These are phyloP conservation scores for Syritta pipiens DNA, from an alignment of 2,888 invertebrate species.

Conservation along the genomic window DNA sequence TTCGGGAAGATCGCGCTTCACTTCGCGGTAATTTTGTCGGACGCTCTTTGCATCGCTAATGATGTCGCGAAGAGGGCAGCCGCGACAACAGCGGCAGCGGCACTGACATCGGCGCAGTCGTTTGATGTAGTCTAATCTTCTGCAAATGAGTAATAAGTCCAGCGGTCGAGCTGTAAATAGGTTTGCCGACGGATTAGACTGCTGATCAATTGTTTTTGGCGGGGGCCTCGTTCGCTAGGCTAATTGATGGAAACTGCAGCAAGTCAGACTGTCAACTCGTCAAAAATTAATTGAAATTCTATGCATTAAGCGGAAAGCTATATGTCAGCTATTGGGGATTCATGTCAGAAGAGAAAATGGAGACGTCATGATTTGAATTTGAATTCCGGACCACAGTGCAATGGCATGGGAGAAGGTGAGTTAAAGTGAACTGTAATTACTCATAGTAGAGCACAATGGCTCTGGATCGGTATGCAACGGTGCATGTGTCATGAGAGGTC, in stretches of 20 bases:
- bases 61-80: slow-evolving; percentile 48
- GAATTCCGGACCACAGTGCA: slow-evolving; percentile 24
- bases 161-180: slow-evolving; percentile 15
- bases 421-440: slow-evolving; percentile 18
- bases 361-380: slow-evolving; percentile 62
- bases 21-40: slow-evolving; percentile 61
- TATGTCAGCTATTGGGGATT: slow-evolving; percentile 51
- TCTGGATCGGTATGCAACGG: too few relatives aligned
- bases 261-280: slow-evolving; percentile 47
- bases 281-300: slow-evolving; percentile 55
- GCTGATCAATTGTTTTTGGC: slow-evolving; percentile 52
- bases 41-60: slow-evolving; percentile 65
- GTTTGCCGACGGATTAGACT: slow-evolving; percentile 37
- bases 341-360: slow-evolving; percentile 45
- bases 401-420: neutral
- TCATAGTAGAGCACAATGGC: slow-evolving; percentile 21
- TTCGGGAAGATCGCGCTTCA: slow-evolving; percentile 39
- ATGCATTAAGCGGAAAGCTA: slow-evolving; percentile 49
- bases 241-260: slow-evolving; percentile 48
- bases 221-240: slow-evolving; percentile 35
- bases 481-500: too few relatives aligned
- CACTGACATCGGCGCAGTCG: too few relatives aligned
- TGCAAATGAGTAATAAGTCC: slow-evolving; percentile 64
- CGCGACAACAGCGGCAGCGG: slow-evolving; percentile 20
- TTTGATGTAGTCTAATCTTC: slow-evolving; percentile 66